Evolutionary conservation across 2,113 vertebrate species (phyloP).

Genomic region (Nannospalax galili): DNA sequence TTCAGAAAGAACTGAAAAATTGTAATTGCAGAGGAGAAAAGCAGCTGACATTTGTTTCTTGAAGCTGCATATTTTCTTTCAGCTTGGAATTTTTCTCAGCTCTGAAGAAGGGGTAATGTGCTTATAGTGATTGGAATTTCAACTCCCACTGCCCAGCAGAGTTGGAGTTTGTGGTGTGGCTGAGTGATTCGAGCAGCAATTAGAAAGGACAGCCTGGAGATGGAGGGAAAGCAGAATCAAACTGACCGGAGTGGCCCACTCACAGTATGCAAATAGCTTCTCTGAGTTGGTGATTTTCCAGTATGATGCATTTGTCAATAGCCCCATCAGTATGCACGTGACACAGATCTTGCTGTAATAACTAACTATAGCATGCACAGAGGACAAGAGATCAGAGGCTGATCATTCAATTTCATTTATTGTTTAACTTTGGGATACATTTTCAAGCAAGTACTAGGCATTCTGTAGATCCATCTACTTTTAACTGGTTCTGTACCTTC

Average conservation of each 20-base stretch:
- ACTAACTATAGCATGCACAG: constrained; percentile 62
- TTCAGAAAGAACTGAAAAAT: neutral
- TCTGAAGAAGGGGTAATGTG: constrained; percentile 49
- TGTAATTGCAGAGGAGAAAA: neutral
- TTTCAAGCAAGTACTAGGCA: constrained; percentile 64
- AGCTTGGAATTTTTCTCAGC: too few relatives aligned
- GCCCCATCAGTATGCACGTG: constrained; percentile 62
- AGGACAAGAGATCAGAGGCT: constrained; percentile 72
- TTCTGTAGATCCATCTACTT: constrained; percentile 41
- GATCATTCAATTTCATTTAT: constrained; percentile 68
- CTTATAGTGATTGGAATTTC: constrained; percentile 66
- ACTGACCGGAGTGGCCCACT: constrained; percentile 65
- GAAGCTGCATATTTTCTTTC: neutral
- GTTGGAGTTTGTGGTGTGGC: constrained; percentile 66
- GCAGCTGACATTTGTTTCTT: neutral
- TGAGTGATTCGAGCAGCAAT: constrained; percentile 29
- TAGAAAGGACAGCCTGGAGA: constrained; percentile 52
- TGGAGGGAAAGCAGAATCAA: constrained; percentile 58
- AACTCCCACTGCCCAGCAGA: constrained; percentile 55
- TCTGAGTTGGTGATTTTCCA: constrained; percentile 28
- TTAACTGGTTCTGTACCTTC: neutral
- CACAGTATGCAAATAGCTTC: constrained; percentile 73
- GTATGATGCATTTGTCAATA: constrained; percentile 64
- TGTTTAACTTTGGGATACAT: constrained; percentile 24
- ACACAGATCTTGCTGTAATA: constrained; percentile 63